A percentile compares a stretch with the other conserved stretches of the same genome.
These are phyloP conservation scores for Phorcus lineatus DNA, from an alignment of 2,888 invertebrate species.

Conservation along the genomic window DNA sequence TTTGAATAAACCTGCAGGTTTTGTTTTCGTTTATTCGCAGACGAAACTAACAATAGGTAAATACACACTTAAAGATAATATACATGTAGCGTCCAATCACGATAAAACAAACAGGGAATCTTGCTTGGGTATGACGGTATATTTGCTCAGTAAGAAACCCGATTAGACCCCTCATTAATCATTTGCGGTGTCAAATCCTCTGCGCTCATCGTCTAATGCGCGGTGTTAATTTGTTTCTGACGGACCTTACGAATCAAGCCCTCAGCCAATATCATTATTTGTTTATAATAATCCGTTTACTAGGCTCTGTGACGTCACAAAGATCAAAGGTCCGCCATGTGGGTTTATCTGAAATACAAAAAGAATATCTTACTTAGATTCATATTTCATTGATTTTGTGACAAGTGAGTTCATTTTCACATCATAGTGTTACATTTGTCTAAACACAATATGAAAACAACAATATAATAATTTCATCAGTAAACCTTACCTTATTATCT, in stretches of 20 bases:
- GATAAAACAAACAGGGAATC: constrained; percentile 14
- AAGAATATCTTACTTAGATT: background rate
- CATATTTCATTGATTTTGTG: background rate
- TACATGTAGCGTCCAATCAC: background rate
- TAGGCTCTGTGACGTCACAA: constrained; percentile 11
- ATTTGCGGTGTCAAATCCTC: background rate
- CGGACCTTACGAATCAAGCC: background rate
- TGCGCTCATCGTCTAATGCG: background rate
- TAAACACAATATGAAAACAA: too few relatives aligned
- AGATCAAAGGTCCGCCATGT: background rate
- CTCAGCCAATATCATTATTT: constrained; percentile 14
- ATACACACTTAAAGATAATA: constrained; percentile 7
- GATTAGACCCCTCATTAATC: constrained; percentile 5
- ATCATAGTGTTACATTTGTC: too few relatives aligned
- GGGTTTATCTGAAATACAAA: background rate
- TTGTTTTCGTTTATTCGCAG: background rate
- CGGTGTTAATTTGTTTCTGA: constrained; percentile 2
- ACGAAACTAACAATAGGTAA: background rate
- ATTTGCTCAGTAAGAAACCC: constrained; percentile 1
- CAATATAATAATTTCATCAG: too few relatives aligned
- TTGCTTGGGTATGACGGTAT: constrained; percentile 6
- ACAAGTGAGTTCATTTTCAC: background rate
- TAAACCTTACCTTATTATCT: too few relatives aligned
- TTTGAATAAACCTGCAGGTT: background rate
- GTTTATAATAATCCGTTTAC: constrained; percentile 22